Evolutionary conservation across 2,113 vertebrate species (phyloP).

Genomic region (Carettochelys insculpta): DNA sequence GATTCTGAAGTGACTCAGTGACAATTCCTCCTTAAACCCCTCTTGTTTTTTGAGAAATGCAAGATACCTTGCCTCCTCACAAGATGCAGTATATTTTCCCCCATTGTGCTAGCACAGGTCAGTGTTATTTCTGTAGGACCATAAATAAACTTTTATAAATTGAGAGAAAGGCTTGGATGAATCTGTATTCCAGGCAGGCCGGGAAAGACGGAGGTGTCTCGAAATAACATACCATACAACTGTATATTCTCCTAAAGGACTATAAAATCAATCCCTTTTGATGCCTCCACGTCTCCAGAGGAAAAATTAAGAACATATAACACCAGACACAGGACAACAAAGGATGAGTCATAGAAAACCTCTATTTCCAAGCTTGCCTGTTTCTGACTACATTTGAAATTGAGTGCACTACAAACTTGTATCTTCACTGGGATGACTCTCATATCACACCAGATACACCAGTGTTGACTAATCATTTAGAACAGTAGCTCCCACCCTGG

Average conservation of each 20-base stretch:
- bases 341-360: not conserved
- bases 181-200: not conserved
- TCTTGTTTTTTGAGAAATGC: not conserved
- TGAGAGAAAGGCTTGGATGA: not conserved
- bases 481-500: too few species aligned
- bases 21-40: not conserved
- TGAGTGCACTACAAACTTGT: not conserved
- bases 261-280: not conserved
- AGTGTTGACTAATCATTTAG: not conserved
- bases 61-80: not conserved
- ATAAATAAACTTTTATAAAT: not conserved
- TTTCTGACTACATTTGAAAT: not conserved
- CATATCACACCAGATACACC: not conserved
- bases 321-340: not conserved
- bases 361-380: not conserved
- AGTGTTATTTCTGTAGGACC: not conserved
- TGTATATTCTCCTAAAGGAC: not conserved
- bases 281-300: not conserved
- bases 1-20: not conserved
- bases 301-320: not conserved
- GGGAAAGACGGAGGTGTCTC: not conserved
- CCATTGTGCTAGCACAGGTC: not conserved
- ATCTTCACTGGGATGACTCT: not conserved
- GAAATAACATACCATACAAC: not conserved
- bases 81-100: not conserved